Conservation (phyloP, 1,140 invertebrate genomes). For the Drosophila santomea region DNA sequence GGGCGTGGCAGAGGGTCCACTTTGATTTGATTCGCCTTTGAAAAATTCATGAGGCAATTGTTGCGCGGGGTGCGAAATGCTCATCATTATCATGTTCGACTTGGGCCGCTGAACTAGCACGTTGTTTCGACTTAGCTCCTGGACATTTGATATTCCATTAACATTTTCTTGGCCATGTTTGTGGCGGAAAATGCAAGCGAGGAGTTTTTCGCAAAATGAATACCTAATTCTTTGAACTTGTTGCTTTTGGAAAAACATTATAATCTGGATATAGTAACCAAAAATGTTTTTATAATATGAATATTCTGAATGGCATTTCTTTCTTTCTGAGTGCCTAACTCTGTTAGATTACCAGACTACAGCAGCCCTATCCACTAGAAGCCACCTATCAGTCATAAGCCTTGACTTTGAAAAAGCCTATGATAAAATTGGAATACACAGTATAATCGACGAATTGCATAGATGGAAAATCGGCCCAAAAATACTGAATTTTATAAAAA, state of each 20-base stretch:
- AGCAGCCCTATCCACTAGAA: too few relatives aligned
- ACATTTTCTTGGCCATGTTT: conserved; percentile 13
- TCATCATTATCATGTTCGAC: conserved; percentile 54
- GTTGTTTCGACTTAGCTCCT: conserved; percentile 27
- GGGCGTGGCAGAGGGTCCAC: conserved; percentile 39
- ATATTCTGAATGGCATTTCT: background rate
- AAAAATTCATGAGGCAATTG: conserved; percentile 75
- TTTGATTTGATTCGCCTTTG: conserved; percentile 74
- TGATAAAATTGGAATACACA: too few relatives aligned
- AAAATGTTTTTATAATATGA: background rate
- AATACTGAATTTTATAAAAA: too few relatives aligned
- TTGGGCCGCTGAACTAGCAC: conserved; percentile 35
- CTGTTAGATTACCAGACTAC: too few relatives aligned
- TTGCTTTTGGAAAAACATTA: conserved; percentile 26
- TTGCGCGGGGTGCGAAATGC: conserved; percentile 57
- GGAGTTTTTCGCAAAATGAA: conserved; percentile 16
- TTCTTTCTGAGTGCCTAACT: too few relatives aligned
- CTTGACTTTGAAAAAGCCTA: too few relatives aligned
- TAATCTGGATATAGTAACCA: background rate
- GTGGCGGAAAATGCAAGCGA: conserved; percentile 14
- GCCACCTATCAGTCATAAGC: too few relatives aligned
- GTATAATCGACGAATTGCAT: too few relatives aligned
- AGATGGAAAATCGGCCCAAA: too few relatives aligned
- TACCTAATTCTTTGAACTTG: conserved; percentile 32
- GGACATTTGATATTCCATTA: conserved; percentile 51